phyloP scores from a whole-genome alignment of 2,113 vertebrate species.

The Tympanuchus pallidicinctus region DNA sequence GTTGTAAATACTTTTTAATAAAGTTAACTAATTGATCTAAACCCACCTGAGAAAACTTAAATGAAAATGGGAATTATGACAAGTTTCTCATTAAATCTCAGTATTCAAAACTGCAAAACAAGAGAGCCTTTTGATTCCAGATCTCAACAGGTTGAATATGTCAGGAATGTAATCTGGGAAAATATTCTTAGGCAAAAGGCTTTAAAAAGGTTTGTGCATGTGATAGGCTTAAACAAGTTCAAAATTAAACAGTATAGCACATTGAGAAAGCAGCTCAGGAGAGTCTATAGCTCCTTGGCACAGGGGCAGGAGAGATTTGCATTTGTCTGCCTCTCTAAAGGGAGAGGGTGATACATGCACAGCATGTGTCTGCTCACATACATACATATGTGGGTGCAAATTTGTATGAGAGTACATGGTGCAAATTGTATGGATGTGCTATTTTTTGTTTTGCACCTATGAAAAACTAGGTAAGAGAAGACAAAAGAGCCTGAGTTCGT shows the following conservation, averaged over 20 bases:
- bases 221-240: slow-evolving; percentile 42
- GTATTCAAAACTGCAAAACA: slow-evolving; percentile 37
- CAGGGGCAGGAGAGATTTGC: neutral
- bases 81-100: slow-evolving; percentile 13
- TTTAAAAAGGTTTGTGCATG: slow-evolving; percentile 30
- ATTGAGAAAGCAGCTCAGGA: neutral
- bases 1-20: neutral
- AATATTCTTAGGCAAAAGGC: slow-evolving; percentile 31
- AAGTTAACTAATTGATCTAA: slow-evolving; percentile 20
- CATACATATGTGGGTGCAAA: fast-evolving
- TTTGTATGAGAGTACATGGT: neutral
- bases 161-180: slow-evolving; percentile 45
- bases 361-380: neutral
- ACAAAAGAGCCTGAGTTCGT: neutral
- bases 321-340: neutral
- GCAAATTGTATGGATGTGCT: neutral
- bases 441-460: neutral
- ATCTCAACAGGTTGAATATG: slow-evolving; percentile 7
- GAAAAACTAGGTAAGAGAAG: neutral
- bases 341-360: neutral
- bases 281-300: neutral
- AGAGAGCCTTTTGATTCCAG: slow-evolving; percentile 53
- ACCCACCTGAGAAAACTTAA: slow-evolving; percentile 15
- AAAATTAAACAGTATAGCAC: slow-evolving; percentile 12
- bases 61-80: neutral